Evolutionary conservation across 1,140 invertebrate species (phyloP), one percentile per base, ranked within the genome.

Genomic region (Lasioglossum baleicum): DNA sequence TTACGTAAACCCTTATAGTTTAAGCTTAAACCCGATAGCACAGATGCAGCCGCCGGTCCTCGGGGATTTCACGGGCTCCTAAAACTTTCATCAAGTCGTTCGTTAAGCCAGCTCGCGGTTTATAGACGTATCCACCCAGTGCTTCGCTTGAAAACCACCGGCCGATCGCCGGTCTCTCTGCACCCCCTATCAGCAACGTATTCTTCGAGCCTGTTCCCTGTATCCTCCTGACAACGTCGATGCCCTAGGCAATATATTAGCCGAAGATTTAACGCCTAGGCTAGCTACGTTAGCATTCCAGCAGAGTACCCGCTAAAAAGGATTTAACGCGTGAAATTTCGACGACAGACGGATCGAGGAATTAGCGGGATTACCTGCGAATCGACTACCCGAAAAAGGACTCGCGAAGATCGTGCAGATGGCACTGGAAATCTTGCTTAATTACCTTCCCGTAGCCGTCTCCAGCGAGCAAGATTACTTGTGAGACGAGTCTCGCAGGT

Each of bases 1-100:
- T 86, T 86, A 86, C 84, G 83, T 74, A 80, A 85, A 86, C 69
- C 83, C 83, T 86, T 83, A 80, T 83, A 86, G 84, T 86, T 85
- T 83, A 80, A 86, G 76, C 83, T 82, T 53, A 71, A 80, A 86
- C 80, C 80, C 64, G 68, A 63, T 58, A 58, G 75, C 72, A 76
- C 76, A 82, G 82, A 82, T 85, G 84, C 75, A 70, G 70, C 69
- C 26, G 70, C 69, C 26, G 78, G 60, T 72, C 81, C 71, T 72
- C 44, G 60, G 44, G 81, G 84, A 85, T 86, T 83, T 66, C 65
- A 70, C 58, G 75, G 75, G 76, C 74, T 61, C 72, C 42, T 56
- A 58, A 76, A 85, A 86, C 84, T 86, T 86, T 86, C 83, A 73
- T 72, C 84, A 76, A 85, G 81, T 85, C 84, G 80, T 86, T 86